Evolutionary conservation across 2,888 invertebrate genomes (phyloP), one percentile per base, ranked within the genome.

Genomic region (Acanthacorydalis orientalis): DNA sequence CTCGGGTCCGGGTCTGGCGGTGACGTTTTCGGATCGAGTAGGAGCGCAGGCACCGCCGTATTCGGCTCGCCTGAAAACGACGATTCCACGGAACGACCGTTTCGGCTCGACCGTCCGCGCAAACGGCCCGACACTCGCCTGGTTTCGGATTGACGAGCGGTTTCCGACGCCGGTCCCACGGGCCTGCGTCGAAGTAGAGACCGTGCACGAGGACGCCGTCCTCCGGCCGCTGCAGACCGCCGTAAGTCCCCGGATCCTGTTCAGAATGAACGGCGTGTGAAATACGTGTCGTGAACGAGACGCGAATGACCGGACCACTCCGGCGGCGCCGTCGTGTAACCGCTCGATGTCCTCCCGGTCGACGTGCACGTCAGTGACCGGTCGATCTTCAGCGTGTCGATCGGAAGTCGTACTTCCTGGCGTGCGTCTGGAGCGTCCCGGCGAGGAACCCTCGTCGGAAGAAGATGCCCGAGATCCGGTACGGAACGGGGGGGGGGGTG

Each of bases 391-490:
- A 88, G 67, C 44, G 78, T 76, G 65, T 95, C 92, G 45, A 95
- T 92, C 1, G 93, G 90, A 89, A 74, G 47, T 80, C 77, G 57
- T 87, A 84, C 55, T 83, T 83, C 43, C 93, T 74, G 6, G 93
- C 90, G 64, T 80, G 85, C 7, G 91, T 87, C 68, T 95, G 93
- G 57, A 91, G 69, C 43, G 86, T 78, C 31, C 90, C 92, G 0
- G 93, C 93, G 48, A 95, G 73, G 62, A 93, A 83, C 7, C 92
- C 90, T 70, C 93, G 92, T 0, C 92, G 92, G 63, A 93, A 93
- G 67, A 86, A 93, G 59, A 93, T 78, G 1, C 92, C 95, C 47
- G 92, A 88, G 47, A 95, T 70, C 95, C 93, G 95, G 64, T 83
- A 91, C 31, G 87, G 85, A 2, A 75, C 72, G n/a, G n/a, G n/a